These are phyloP conservation scores for Neodiprion pinetum DNA, from an alignment of 1,140 invertebrate species.

Conservation along the genomic window DNA sequence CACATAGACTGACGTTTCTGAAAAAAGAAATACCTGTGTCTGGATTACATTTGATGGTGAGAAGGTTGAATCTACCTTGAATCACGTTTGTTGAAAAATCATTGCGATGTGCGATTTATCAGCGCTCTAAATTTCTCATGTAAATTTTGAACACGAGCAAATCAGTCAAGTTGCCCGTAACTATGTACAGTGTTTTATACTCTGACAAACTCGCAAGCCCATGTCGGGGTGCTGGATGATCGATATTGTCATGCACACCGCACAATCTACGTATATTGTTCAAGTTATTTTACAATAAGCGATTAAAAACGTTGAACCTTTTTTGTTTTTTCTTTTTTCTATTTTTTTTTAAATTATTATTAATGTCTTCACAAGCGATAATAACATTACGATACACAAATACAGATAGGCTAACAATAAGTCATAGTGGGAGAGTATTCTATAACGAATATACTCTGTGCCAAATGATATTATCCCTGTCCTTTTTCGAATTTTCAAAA, in stretches of 20 bases:
- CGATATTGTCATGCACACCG: constrained; percentile 49
- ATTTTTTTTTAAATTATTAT: constrained; percentile 10
- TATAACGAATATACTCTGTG: constrained; percentile 51
- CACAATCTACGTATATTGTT: constrained; percentile 25
- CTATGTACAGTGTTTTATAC: background rate
- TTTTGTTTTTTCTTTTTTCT: constrained; percentile 9
- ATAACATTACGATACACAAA: constrained; percentile 25
- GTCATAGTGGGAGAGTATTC: constrained; percentile 44
- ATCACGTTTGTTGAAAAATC: background rate
- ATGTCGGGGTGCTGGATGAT: constrained; percentile 35
- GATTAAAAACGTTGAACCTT: too few relatives aligned
- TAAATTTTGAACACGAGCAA: too few relatives aligned
- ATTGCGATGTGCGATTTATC: too few relatives aligned
- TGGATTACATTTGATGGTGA: background rate
- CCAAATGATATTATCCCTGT: constrained; percentile 45
- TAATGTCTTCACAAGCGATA: background rate
- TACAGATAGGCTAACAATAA: constrained; percentile 44
- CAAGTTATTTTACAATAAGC: background rate
- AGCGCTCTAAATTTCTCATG: too few relatives aligned
- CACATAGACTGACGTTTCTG: background rate
- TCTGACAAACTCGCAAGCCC: background rate
- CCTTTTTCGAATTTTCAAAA: constrained; percentile 24
- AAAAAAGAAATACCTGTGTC: background rate
- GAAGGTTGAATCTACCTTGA: background rate
- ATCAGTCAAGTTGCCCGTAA: too few relatives aligned